These are phyloP conservation scores for Hymenopus coronatus DNA, from an alignment of 2,888 invertebrate genomes.

Conservation along the genomic window DNA sequence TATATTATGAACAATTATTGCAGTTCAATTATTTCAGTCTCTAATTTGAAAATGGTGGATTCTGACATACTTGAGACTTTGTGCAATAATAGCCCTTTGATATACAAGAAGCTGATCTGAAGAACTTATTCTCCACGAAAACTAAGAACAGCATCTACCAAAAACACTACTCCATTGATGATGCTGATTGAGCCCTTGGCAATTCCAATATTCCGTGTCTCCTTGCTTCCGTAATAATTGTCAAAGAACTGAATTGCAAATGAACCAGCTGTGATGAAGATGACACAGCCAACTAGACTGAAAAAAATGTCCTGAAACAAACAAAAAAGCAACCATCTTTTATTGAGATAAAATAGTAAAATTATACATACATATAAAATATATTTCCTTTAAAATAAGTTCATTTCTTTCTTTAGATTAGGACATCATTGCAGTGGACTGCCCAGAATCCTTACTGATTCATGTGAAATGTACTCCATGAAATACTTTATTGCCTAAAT, in stretches of 20 bases:
- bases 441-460: too few species aligned
- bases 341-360: too few species aligned
- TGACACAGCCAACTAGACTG: constrained; percentile 32
- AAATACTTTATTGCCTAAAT: too few species aligned
- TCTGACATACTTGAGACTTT: neutral
- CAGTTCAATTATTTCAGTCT: neutral
- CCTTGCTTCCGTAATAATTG: neutral
- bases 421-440: too few species aligned
- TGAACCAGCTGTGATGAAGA: constrained; percentile 33
- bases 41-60: neutral
- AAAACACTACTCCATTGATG: constrained; percentile 32
- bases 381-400: too few species aligned
- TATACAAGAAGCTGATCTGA: neutral
- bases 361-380: too few species aligned
- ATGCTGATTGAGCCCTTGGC: constrained; percentile 34
- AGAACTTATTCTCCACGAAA: constrained; percentile 29
- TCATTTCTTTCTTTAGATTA: too few species aligned
- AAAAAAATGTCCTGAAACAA: constrained; percentile 34
- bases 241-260: constrained; percentile 32
- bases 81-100: neutral
- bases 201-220: constrained; percentile 28
- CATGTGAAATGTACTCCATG: too few species aligned
- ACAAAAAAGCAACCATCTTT: neutral
- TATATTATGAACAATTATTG: too few species aligned
- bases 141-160: constrained; percentile 31